Percentiles rank a stretch among this genome's conserved stretches.
phyloP scores from a whole-genome alignment of 2,113 vertebrate genomes.

The Xiphorhynchus elegans region DNA sequence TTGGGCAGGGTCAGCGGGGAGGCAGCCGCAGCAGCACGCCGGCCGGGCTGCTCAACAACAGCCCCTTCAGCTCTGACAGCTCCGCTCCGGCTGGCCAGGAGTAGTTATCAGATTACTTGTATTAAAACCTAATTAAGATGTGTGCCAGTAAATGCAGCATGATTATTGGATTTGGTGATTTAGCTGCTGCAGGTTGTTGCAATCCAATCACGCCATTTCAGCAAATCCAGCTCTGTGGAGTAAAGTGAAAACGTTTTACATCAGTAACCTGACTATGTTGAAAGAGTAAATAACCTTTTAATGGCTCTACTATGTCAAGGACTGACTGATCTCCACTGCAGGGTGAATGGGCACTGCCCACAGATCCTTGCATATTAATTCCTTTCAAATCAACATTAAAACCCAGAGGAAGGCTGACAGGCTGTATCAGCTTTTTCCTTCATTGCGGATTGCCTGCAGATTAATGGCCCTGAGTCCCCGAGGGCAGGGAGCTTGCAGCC shows the following conservation, averaged over 20 bases:
- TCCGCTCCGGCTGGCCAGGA: conserved; percentile 70
- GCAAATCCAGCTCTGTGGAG: conserved; percentile 40
- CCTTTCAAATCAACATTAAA: neutral
- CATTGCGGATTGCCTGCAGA: neutral
- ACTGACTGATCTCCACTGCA: neutral
- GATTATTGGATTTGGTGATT: conserved; percentile 89
- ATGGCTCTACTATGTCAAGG: neutral
- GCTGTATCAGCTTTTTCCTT: neutral
- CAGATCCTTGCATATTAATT: neutral
- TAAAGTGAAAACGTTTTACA: neutral
- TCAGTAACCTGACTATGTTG: neutral
- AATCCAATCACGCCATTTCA: conserved; percentile 73
- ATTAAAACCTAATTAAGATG: conserved; percentile 95
- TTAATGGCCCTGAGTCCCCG: neutral
- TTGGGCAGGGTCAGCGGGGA: conserved; percentile 84
- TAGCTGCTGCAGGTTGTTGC: conserved; percentile 79
- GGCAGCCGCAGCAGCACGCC: conserved; percentile 9
- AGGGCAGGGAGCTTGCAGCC: neutral
- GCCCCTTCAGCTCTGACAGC: conserved; percentile 74
- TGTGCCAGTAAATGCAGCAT: conserved; percentile 85
- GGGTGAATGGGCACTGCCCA: neutral
- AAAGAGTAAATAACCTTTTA: conserved; percentile 24
- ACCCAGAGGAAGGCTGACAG: neutral
- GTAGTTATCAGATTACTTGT: conserved; percentile 85
- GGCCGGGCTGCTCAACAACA: conserved; percentile 67